Evolutionary conservation across 2,888 invertebrate species (phyloP).

Genomic region (Pardosa pseudoannulata): DNA sequence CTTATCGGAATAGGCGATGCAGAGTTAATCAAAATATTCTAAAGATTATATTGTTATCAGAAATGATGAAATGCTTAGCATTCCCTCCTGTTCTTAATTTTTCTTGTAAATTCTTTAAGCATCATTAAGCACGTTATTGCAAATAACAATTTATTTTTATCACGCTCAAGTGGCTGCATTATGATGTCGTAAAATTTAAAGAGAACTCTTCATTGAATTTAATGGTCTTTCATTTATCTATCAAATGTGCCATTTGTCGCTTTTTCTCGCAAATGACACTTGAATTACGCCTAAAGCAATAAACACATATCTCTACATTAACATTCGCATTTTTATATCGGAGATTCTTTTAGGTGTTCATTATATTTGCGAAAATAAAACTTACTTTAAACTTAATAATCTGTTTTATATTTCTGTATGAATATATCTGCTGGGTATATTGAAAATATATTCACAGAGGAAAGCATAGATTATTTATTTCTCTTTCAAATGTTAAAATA

Average conservation of each 20-base stretch:
- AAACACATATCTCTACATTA: slow-evolving; percentile 20
- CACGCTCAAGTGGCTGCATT: slow-evolving; percentile 58
- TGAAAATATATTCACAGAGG: too few relatives aligned
- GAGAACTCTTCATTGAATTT: slow-evolving; percentile 52
- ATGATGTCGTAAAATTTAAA: slow-evolving; percentile 61
- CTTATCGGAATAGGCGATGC: neutral
- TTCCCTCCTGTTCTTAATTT: slow-evolving; percentile 23
- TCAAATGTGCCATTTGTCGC: slow-evolving; percentile 34
- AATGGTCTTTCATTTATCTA: slow-evolving; percentile 48
- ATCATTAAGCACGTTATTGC: slow-evolving; percentile 54
- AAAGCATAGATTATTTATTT: too few relatives aligned
- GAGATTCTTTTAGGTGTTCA: too few relatives aligned
- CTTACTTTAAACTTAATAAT: too few relatives aligned
- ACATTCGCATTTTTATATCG: too few relatives aligned
- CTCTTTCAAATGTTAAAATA: too few relatives aligned
- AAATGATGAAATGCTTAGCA: slow-evolving; percentile 14
- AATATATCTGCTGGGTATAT: too few relatives aligned
- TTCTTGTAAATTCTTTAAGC: slow-evolving; percentile 39
- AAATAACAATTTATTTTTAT: slow-evolving; percentile 54
- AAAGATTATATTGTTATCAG: neutral
- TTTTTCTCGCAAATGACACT: slow-evolving; percentile 38
- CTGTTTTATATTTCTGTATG: too few relatives aligned
- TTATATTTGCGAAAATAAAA: too few relatives aligned
- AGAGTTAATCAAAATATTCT: neutral
- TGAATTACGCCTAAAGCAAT: slow-evolving; percentile 31